A percentile compares a stretch with the other conserved stretches of the same genome.
These are phyloP conservation scores for Psephotus haematonotus DNA, from an alignment of 2,113 vertebrate species.

Conservation along the genomic window DNA sequence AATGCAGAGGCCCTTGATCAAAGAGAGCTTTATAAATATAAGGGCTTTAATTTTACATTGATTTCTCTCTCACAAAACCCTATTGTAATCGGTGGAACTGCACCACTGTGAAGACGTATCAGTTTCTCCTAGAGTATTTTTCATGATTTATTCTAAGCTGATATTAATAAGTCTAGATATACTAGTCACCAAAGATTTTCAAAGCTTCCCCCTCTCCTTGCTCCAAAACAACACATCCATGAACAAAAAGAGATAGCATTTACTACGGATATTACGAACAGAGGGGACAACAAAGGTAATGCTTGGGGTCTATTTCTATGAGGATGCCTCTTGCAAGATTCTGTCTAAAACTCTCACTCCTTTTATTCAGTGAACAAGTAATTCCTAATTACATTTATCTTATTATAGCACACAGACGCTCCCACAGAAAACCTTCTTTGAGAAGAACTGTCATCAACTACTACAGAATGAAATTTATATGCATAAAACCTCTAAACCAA, in stretches of 20 bases:
- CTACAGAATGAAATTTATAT: background rate
- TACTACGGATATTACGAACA: background rate
- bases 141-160: background rate
- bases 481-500: background rate
- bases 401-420: background rate
- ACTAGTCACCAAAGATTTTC: background rate
- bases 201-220: background rate
- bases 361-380: background rate
- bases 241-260: background rate
- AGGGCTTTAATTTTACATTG: constrained; percentile 23
- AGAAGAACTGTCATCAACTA: background rate
- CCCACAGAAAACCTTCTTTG: background rate
- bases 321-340: background rate
- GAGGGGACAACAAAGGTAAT: background rate
- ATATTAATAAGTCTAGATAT: background rate
- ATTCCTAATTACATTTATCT: background rate
- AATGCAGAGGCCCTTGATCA: background rate
- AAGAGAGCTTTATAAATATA: background rate
- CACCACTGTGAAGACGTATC: background rate
- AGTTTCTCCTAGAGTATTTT: background rate
- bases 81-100: background rate
- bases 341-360: background rate
- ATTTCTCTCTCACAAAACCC: background rate
- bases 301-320: accelerated
- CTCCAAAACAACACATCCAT: background rate